Base-by-base conservation (phyloP, 2,888 invertebrate genomes). In the Athalia circularis region DNA sequence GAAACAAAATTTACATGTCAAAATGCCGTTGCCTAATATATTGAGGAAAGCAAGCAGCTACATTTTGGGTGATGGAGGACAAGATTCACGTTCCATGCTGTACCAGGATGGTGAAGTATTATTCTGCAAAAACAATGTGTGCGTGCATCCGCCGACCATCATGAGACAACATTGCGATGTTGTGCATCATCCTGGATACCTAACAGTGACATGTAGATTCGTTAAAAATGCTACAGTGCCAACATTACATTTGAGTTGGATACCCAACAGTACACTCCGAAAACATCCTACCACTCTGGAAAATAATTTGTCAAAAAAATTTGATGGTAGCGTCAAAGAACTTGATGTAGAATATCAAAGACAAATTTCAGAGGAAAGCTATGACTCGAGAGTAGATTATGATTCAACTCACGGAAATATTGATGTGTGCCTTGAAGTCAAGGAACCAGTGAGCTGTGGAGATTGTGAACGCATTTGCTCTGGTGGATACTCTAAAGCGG, bases 81-180 rank as follows among this genome's bases (percentile, higher is more conserved):
- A 93, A 81, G 92, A 93, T 77, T 92, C 92, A 80, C 92, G 92
- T 76, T 87, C 88, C 1, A 85, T 87, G 2, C 83, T 89, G 79
- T 96, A 95, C 87, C 95, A 95, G 88, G 96, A 96, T 90, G 96
- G 96, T 87, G 96, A 96, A 92, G 94, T 96, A 80, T 91, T 96
- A 72, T 96, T 96, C 90, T 96, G 96, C 91, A 99, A 98, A 92
- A 99, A 99, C 90, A 98, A 99, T 91, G 98, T 99, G 54, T 99
- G 98, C 90, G 98, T 99, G 65, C 98, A 99, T 92, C 98, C 98
- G 5, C 97, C 97, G 68, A 95, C 96, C 0, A 93, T 96, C 80
- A 93, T 96, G 75, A 93, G 97, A 70, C 95, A 95, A 84, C 95
- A 96, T 85, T 93, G 95, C 77, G 97, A 97, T 83, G 94, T 96